These are phyloP conservation scores for Diglossa cyanea DNA, from an alignment of 2,797 vertebrate genomes.

Conservation along the genomic window DNA sequence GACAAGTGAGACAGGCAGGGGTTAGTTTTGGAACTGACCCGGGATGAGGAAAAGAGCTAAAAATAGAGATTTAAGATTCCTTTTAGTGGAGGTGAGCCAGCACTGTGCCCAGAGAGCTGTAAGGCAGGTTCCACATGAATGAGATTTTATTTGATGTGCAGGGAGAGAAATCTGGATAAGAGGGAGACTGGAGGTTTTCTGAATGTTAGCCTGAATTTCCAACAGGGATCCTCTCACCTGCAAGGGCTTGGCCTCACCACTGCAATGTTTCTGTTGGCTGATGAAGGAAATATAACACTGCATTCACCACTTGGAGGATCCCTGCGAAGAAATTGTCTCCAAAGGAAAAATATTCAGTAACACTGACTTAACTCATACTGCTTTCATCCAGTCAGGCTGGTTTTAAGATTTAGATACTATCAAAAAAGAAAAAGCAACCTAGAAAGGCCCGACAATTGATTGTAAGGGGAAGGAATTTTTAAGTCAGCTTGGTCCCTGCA, in stretches of 20 bases:
- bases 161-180: background rate
- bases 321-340: background rate
- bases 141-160: background rate
- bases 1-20: background rate
- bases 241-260: background rate
- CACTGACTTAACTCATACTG: background rate
- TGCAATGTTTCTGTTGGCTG: background rate
- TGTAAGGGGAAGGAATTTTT: background rate
- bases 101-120: background rate
- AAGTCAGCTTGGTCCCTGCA: background rate
- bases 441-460: background rate
- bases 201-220: background rate
- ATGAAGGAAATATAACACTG: background rate
- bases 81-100: background rate
- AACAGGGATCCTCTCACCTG: background rate
- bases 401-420: background rate
- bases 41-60: background rate
- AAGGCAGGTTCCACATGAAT: background rate
- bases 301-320: background rate
- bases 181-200: background rate
- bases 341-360: background rate
- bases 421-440: background rate
- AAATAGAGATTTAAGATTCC: background rate
- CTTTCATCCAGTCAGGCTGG: background rate
- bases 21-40: background rate